These are phyloP conservation scores for Plusia festucae DNA, from an alignment of 2,888 invertebrate species.

Conservation along the genomic window DNA sequence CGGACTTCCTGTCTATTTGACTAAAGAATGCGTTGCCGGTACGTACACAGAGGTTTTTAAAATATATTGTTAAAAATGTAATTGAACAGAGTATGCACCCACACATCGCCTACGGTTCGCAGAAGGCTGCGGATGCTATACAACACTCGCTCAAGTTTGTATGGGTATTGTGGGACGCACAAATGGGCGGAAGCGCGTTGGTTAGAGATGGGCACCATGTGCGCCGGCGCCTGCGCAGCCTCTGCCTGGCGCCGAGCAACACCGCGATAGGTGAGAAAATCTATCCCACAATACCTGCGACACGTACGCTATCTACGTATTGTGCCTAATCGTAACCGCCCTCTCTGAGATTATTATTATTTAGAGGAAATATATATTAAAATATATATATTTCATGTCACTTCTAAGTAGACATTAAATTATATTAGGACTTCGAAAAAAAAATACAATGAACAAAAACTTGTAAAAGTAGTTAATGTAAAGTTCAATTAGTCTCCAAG, in stretches of 20 bases:
- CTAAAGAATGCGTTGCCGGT: constrained; percentile 37
- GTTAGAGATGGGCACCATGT: constrained; percentile 61
- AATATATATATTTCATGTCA: too few species aligned
- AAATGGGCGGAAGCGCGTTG: constrained; percentile 80
- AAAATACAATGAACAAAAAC: not conserved
- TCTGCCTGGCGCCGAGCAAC: constrained; percentile 75
- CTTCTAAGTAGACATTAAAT: too few species aligned
- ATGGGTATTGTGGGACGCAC: constrained; percentile 83
- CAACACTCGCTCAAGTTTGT: constrained; percentile 61
- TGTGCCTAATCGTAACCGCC: constrained; percentile 55
- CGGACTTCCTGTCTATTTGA: constrained; percentile 45
- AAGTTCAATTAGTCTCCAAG: not conserved
- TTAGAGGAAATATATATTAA: too few species aligned
- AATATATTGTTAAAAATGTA: constrained; percentile 79
- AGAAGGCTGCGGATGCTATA: constrained; percentile 72
- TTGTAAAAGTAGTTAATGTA: not conserved
- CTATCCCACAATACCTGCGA: constrained; percentile 69
- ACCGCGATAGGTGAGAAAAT: constrained; percentile 82
- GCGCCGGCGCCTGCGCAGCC: constrained; percentile 78
- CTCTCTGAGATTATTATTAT: constrained; percentile 54
- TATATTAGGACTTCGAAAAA: too few species aligned
- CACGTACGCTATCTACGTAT: not conserved
- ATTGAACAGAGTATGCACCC: constrained; percentile 71
- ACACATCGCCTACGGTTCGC: constrained; percentile 84
- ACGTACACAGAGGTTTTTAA: constrained; percentile 37